Percentiles rank a stretch among this genome's conserved stretches.
Conservation (phyloP, 2,888 invertebrate species). For the Morpho deidamia region DNA sequence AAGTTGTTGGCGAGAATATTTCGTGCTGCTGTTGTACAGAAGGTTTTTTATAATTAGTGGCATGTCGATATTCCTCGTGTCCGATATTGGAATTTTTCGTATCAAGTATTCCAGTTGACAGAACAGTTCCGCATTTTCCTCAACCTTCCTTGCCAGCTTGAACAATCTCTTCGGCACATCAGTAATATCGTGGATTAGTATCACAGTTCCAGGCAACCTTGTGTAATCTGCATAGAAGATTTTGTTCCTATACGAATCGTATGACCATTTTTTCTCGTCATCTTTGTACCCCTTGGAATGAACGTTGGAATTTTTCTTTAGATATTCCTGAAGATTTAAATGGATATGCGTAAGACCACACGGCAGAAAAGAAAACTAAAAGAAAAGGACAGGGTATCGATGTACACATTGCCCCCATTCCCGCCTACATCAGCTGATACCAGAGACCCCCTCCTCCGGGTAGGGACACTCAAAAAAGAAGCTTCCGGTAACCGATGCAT, state of each 20-base stretch:
- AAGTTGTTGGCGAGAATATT: too few species aligned
- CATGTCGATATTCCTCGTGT: constrained; percentile 13
- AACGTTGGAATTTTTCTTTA: not conserved
- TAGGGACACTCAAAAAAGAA: too few species aligned
- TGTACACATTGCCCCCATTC: too few species aligned
- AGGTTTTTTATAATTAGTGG: constrained; percentile 17
- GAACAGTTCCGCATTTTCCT: constrained; percentile 11
- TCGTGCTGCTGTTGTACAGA: not conserved
- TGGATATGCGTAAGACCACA: not conserved
- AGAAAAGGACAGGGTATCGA: too few species aligned
- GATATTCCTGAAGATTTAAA: not conserved
- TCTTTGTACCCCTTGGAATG: not conserved
- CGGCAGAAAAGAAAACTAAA: not conserved
- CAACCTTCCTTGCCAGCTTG: constrained; percentile 4
- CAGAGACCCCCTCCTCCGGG: too few species aligned
- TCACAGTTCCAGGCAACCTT: not conserved
- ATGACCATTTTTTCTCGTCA: not conserved
- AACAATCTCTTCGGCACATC: not conserved
- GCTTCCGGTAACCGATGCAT: too few species aligned
- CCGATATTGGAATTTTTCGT: constrained; percentile 3
- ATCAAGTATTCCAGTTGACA: constrained; percentile 17
- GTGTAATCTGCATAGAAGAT: not conserved
- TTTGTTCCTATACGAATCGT: not conserved
- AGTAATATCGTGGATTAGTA: not conserved
- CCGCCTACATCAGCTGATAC: too few species aligned